phyloP scores from a whole-genome alignment of 2,888 invertebrate species.

The Caenorhabditis uteleia region DNA sequence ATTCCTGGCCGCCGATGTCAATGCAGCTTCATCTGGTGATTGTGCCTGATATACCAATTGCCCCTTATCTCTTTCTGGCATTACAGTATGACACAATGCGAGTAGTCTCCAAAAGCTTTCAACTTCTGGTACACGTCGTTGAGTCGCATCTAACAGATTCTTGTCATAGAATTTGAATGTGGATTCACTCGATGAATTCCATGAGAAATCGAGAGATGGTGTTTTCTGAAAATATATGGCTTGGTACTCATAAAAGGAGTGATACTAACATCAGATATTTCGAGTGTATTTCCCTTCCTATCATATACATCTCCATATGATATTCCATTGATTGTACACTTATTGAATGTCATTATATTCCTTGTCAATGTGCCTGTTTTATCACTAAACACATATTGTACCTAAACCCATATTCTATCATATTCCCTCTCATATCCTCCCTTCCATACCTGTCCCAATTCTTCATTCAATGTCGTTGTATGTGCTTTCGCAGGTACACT shows the following conservation, averaged over 20 bases:
- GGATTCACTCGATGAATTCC: conserved; percentile 86
- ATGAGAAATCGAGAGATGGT: conserved; percentile 80
- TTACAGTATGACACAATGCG: conserved; percentile 96
- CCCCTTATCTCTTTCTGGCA: conserved; percentile 77
- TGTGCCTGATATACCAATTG: conserved; percentile 79
- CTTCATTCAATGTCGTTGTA: conserved; percentile 97
- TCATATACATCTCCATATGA: conserved; percentile 83
- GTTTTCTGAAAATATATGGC: conserved; percentile 38
- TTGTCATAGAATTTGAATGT: conserved; percentile 93
- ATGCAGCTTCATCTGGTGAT: conserved; percentile 95
- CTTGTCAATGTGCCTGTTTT: conserved; percentile 98
- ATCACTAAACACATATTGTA: conserved; percentile 98
- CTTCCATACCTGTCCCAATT: conserved; percentile 61
- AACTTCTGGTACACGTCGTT: conserved; percentile 49
- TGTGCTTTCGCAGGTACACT: conserved; percentile 77
- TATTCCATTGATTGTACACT: conserved; percentile 91
- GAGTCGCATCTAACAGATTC: conserved; percentile 82
- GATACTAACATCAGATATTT: conserved; percentile 54
- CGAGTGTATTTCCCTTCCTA: conserved; percentile 59
- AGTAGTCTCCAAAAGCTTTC: conserved; percentile 77
- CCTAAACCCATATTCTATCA: no score
- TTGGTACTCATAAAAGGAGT: neutral
- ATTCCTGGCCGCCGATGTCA: conserved; percentile 95
- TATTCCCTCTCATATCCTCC: conserved; percentile 69
- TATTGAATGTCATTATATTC: conserved; percentile 99